Base-by-base conservation (phyloP, 2,113 vertebrate genomes). In the Irena cyanogastra region DNA sequence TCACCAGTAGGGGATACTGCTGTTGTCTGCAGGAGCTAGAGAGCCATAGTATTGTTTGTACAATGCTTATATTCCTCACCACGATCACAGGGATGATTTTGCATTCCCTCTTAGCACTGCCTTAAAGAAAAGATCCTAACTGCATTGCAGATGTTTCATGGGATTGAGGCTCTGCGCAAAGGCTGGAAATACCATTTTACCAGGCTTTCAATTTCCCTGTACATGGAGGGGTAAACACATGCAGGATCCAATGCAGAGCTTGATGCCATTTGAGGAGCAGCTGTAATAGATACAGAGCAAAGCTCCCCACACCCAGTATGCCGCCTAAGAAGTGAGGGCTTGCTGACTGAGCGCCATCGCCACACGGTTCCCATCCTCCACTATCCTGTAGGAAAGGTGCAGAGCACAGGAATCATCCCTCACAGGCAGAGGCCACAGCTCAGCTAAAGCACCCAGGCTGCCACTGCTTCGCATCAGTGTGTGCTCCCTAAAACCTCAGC, bases 61-160 rank as follows among this genome's bases (percentile, higher is more conserved):
- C 82, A 91, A 53, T 9, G 20, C 54, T 81, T 89, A 20, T 8
- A 79, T 93, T 87, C 57, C 18, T 72, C 47, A 79, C 54, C 71
- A 45, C 14, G 27, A 24, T 47, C 18, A 33, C 60, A 66, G 63
- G 69, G 35, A 78, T 74, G 44, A 53, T 81, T 83, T 89, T 13
- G 1, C 49, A 82, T 93, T 78, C 23, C 35, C n/a, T 85, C 2
- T 1, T 49, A 79, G 72, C 24, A 14, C 27, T 90, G 74, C 76
- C 71, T 88, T 74, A 53, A 77, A 70, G 60, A 71, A 84, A 83
- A 77, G 54, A 83, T 79, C 41, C 85, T 65, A 45, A 56, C 93
- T 95, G 85, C 82, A 86, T 47, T 91, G 94, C 89, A 90, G 87
- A 77, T 89, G 49, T 90, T 94, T 65, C 37, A 8, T 39, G 59